Percentiles rank a stretch among this genome's conserved stretches.
These are phyloP conservation scores for Elysia chlorotica DNA, from an alignment of 1,140 invertebrate genomes.

Conservation along the genomic window DNA sequence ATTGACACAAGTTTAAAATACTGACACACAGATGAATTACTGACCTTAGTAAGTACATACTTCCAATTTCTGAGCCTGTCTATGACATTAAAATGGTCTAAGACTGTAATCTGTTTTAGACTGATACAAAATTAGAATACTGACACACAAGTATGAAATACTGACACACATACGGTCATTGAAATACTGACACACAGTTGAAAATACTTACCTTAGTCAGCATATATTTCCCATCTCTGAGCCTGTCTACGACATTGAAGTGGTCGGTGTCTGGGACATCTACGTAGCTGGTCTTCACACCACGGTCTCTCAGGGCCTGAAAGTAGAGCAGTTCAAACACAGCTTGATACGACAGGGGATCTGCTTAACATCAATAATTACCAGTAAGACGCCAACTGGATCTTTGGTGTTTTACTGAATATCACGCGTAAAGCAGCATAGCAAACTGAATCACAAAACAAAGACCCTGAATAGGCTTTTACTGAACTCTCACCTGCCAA, in stretches of 20 bases:
- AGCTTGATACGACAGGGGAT: not conserved
- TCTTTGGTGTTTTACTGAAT: not conserved
- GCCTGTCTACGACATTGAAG: constrained; percentile 45
- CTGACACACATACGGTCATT: no score
- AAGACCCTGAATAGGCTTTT: not conserved
- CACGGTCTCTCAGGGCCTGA: constrained; percentile 29
- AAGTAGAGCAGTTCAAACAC: not conserved
- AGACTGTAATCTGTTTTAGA: no score
- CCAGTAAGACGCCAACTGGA: not conserved
- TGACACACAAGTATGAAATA: no score
- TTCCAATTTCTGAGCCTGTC: no score
- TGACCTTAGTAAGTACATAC: no score
- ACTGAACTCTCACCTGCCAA: no score
- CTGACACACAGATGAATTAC: no score
- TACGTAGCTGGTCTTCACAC: constrained; percentile 29
- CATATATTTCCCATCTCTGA: constrained; percentile 26
- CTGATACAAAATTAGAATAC: no score
- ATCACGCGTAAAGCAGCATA: not conserved
- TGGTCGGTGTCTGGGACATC: constrained; percentile 45
- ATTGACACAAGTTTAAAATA: no score
- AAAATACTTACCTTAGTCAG: constrained; percentile 34
- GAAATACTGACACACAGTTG: no score
- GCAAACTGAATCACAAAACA: not conserved
- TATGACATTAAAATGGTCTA: no score
- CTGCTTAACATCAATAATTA: not conserved